Evolutionary conservation across 2,113 vertebrate genomes (phyloP), one percentile per base, ranked within the genome.

Genomic region (Rhadina sibilatrix): DNA sequence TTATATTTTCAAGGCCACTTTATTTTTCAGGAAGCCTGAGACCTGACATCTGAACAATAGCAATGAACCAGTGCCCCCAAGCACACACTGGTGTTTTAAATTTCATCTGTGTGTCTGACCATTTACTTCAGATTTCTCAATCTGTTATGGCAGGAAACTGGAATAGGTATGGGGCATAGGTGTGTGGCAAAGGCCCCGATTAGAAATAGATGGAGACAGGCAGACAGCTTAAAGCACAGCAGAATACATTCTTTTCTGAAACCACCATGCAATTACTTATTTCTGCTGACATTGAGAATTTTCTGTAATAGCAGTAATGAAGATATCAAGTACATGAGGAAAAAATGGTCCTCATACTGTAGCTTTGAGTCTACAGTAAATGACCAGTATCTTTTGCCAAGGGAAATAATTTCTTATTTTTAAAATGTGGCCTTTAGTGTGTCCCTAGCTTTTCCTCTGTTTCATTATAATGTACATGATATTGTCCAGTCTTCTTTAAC

Each of bases 281-380:
- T 95, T 92, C 68, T 93, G 50, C 42, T 89, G 71, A 74, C 42
- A 59, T 2, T 27, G 47, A 83, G 52, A 75, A 71, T 82, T 93
- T 90, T 75, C n/a, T 91, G 22, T 68, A 90, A 71, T 76, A 71
- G 42, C 27, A 90, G 46, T 91, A 91, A 87, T 46, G 49, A 92
- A 88, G 38, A 57, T 28, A 42, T 56, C 35, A 92, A 86, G 76
- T 66, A 72, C 37, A 15, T 40, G 40, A 77, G 42, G 35, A 38
- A 90, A 66, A 81, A 87, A 63, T 21, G 12, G 19, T 44, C 53
- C n/a, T n/a, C n/a, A n/a, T n/a, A n/a, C n/a, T n/a, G n/a, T n/a
- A 86, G 19, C 35, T 82, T 75, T 64, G 44, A 68, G 20, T 71
- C 23, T 78, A 30, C 21, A 64, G 22, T 54, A 91, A 81, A 66